These are phyloP conservation scores for Arctocebus calabarensis DNA, from an alignment of 2,797 vertebrate species.

Conservation along the genomic window DNA sequence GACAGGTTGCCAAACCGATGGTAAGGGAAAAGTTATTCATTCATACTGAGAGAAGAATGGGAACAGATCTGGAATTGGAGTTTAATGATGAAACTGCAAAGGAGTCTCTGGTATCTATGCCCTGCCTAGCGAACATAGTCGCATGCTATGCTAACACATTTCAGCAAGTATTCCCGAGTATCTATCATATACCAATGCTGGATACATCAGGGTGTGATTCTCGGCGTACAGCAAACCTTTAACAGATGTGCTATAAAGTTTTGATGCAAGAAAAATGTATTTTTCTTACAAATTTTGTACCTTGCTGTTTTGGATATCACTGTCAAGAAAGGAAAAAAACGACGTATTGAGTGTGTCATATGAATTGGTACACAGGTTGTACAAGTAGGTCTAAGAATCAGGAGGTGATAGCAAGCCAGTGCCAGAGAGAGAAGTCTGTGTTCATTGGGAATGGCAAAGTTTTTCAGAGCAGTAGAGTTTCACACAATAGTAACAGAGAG, in stretches of 20 bases:
- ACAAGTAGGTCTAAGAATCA: not conserved
- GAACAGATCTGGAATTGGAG: not conserved
- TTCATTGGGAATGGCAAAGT: not conserved
- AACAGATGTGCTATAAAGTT: not conserved
- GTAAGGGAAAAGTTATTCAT: constrained; percentile 25
- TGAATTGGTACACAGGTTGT: not conserved
- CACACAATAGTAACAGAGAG: not conserved
- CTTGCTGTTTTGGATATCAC: not conserved
- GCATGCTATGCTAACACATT: not conserved
- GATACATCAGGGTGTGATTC: not conserved
- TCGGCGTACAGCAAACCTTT: not conserved
- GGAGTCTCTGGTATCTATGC: not conserved
- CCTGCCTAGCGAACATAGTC: not conserved
- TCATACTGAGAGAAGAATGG: constrained; percentile 28
- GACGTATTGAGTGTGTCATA: not conserved
- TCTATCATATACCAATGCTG: not conserved
- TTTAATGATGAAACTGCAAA: not conserved
- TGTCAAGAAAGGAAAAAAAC: not conserved
- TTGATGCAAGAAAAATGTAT: constrained; percentile 10
- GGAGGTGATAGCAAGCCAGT: not conserved
- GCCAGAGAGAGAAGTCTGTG: not conserved
- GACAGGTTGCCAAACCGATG: constrained; percentile 50
- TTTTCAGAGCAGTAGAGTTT: not conserved
- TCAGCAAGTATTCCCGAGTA: constrained; percentile 5
- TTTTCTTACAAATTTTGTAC: constrained; percentile 42